Conservation (phyloP, 2,888 invertebrate genomes). For the Gerris lacustris region DNA sequence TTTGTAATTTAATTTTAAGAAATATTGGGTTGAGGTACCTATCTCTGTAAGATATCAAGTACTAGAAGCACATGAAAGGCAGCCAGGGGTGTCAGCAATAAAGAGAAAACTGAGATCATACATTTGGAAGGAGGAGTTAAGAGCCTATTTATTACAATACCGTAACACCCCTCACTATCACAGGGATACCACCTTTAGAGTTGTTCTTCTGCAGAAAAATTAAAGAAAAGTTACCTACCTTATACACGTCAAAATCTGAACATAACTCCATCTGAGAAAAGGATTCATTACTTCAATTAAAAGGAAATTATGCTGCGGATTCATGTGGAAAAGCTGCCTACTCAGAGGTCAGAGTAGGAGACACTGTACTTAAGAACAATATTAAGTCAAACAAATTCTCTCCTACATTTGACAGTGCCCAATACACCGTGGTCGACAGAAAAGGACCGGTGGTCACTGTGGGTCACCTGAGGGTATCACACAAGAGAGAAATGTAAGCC, state of each 20-base stretch:
- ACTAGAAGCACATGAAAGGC: slow-evolving; percentile 34
- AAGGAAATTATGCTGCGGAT: neutral
- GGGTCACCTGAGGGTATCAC: neutral
- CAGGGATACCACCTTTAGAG: slow-evolving; percentile 27
- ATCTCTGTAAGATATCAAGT: too few species aligned
- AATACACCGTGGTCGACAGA: neutral
- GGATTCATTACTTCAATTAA: neutral
- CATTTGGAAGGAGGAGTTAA: slow-evolving; percentile 27
- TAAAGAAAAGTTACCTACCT: neutral
- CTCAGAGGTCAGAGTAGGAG: neutral
- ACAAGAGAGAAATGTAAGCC: neutral
- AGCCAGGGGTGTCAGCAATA: slow-evolving; percentile 35
- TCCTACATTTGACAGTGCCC: neutral
- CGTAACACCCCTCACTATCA: slow-evolving; percentile 30
- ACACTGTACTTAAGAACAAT: neutral
- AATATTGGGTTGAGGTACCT: too few species aligned
- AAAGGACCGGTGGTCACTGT: neutral
- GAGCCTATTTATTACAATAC: slow-evolving; percentile 24
- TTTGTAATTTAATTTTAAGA: too few species aligned
- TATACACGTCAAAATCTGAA: neutral
- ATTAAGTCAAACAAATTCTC: neutral
- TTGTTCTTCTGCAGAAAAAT: neutral
- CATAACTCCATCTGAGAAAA: neutral
- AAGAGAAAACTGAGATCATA: slow-evolving; percentile 11
- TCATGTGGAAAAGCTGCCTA: neutral